Evolutionary conservation across 1,140 invertebrate genomes (phyloP).

Genomic region (Leptinotarsa lineolata): DNA sequence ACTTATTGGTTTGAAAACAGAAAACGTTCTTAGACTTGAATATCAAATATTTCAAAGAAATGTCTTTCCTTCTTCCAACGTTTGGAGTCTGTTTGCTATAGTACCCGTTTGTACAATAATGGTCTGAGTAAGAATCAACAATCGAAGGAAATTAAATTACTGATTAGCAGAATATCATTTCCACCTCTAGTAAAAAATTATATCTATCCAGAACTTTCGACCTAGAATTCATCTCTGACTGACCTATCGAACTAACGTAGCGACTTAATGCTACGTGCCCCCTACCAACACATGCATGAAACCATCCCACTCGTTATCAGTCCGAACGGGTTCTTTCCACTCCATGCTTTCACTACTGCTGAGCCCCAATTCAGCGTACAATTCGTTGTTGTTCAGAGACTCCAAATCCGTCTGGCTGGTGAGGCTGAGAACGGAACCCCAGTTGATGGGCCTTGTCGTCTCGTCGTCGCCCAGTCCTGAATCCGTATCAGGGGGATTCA

Average conservation of each 20-base stretch:
- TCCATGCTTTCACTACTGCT: conserved; percentile 43
- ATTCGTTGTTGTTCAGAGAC: conserved; percentile 78
- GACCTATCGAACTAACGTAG: conserved; percentile 12
- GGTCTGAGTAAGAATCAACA: too few relatives aligned
- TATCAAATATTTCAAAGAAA: too few relatives aligned
- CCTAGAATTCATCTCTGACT: background rate
- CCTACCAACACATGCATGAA: conserved; percentile 56
- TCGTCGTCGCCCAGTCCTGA: conserved; percentile 80
- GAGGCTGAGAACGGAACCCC: conserved; percentile 86
- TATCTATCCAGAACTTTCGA: too few relatives aligned
- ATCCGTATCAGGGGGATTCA: conserved; percentile 65
- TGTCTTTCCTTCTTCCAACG: too few relatives aligned
- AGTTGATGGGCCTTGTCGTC: conserved; percentile 78
- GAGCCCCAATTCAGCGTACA: conserved; percentile 61
- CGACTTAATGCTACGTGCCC: conserved; percentile 52
- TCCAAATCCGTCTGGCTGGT: conserved; percentile 83
- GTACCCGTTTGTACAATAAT: too few relatives aligned
- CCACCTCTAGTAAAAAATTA: too few relatives aligned
- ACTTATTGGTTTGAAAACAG: too few relatives aligned
- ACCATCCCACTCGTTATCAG: conserved; percentile 54
- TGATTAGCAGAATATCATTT: too few relatives aligned
- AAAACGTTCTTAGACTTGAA: too few relatives aligned
- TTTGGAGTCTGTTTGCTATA: too few relatives aligned
- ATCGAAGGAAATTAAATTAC: too few relatives aligned
- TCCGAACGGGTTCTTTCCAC: conserved; percentile 51